These are phyloP conservation scores for Atherinomorus stipes DNA, from an alignment of 2,113 vertebrate species.

Conservation along the genomic window DNA sequence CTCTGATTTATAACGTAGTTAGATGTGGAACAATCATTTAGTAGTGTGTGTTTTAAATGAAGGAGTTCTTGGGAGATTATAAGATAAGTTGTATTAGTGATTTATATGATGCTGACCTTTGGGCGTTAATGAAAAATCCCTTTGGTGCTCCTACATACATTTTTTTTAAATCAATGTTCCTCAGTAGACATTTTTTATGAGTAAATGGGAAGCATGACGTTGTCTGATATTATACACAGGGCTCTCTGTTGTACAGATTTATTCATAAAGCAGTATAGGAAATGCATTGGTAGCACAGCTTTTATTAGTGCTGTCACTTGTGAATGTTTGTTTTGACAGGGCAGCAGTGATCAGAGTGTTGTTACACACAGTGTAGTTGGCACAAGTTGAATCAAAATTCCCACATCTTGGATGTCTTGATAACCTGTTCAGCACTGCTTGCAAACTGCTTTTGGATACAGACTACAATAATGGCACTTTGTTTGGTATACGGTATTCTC, in stretches of 20 bases:
- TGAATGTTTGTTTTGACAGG: slow-evolving; percentile 21
- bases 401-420: not conserved
- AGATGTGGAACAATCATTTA: not conserved
- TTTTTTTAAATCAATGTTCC: not conserved
- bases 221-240: not conserved
- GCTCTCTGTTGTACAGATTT: not conserved
- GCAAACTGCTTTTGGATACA: not conserved
- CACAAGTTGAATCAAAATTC: not conserved
- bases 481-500: not conserved
- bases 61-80: slow-evolving; percentile 2
- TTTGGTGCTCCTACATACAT: slow-evolving; percentile 8
- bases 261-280: not conserved
- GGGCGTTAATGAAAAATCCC: not conserved
- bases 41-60: not conserved
- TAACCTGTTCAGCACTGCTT: not conserved
- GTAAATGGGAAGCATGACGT: not conserved
- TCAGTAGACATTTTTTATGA: not conserved
- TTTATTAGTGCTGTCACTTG: not conserved
- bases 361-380: not conserved
- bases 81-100: not conserved
- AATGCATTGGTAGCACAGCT: not conserved
- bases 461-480: not conserved
- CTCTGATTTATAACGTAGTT: not conserved
- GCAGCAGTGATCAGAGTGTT: not conserved
- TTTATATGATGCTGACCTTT: slow-evolving; percentile 10